Conservation (phyloP, 2,113 vertebrate genomes). For the Mugil cephalus region DNA sequence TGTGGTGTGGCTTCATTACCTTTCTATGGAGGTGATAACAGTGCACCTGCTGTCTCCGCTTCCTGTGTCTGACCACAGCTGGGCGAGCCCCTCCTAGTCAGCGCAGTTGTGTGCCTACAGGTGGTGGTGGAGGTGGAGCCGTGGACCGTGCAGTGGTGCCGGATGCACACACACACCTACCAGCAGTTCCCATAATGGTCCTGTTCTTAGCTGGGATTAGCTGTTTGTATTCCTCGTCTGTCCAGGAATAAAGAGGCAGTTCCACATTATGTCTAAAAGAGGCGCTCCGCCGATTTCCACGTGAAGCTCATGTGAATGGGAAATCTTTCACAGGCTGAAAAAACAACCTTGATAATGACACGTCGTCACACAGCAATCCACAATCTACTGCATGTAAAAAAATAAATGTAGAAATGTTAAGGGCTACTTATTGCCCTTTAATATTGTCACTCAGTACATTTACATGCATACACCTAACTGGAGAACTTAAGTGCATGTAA, state of each 20-base stretch:
- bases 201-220: conserved; percentile 48
- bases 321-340: no score
- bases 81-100: conserved; percentile 50
- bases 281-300: neutral
- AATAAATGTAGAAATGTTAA: neutral
- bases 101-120: conserved; percentile 61
- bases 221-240: conserved; percentile 12
- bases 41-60: conserved; percentile 78
- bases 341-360: no score
- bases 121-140: conserved; percentile 71
- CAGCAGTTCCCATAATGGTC: conserved; percentile 29
- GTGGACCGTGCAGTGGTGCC: conserved; percentile 47
- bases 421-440: no score
- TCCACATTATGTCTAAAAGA: conserved; percentile 15
- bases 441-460: no score
- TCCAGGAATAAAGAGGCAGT: neutral
- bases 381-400: neutral
- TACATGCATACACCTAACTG: no score
- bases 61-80: conserved; percentile 73
- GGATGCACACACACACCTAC: conserved; percentile 28
- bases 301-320: neutral
- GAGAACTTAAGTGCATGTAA: no score
- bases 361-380: no score
- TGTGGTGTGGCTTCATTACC: conserved; percentile 73
- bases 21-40: conserved; percentile 78